Conservation (phyloP, 2,888 invertebrate genomes). For the Matsumyia berberina region DNA sequence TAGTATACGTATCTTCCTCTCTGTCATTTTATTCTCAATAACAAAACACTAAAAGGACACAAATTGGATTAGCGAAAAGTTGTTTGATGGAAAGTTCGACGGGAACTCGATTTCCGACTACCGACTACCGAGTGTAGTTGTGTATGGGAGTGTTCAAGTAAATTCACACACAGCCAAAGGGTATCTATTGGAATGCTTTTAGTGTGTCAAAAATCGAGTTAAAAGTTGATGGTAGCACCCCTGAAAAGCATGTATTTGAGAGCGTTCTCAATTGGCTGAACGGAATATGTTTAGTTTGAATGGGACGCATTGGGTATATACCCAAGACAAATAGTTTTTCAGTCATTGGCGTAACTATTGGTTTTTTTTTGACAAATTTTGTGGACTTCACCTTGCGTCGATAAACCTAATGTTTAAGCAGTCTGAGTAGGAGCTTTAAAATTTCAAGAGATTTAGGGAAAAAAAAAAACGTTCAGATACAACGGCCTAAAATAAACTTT, state of each 20-base stretch:
- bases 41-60: slow-evolving; percentile 75
- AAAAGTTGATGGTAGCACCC: slow-evolving; percentile 67
- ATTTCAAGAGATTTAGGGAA: no score
- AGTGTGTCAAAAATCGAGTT: slow-evolving; percentile 76
- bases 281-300: slow-evolving; percentile 25
- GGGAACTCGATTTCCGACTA: slow-evolving; percentile 69
- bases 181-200: slow-evolving; percentile 74
- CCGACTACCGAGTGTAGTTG: slow-evolving; percentile 39
- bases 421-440: no score
- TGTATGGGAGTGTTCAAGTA: slow-evolving; percentile 4
- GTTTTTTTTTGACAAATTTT: no score
- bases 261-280: slow-evolving; percentile 24
- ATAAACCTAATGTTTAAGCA: no score
- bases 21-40: slow-evolving; percentile 69
- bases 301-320: not conserved
- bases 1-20: no score
- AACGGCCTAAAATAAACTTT: no score
- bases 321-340: no score
- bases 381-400: no score
- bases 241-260: slow-evolving; percentile 8
- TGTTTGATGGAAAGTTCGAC: slow-evolving; percentile 71
- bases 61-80: slow-evolving; percentile 76
- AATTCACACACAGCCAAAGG: slow-evolving; percentile 57
- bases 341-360: no score
- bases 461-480: no score